phyloP scores from a whole-genome alignment of 1,140 invertebrate species.

The Camponotus vicinus region DNA sequence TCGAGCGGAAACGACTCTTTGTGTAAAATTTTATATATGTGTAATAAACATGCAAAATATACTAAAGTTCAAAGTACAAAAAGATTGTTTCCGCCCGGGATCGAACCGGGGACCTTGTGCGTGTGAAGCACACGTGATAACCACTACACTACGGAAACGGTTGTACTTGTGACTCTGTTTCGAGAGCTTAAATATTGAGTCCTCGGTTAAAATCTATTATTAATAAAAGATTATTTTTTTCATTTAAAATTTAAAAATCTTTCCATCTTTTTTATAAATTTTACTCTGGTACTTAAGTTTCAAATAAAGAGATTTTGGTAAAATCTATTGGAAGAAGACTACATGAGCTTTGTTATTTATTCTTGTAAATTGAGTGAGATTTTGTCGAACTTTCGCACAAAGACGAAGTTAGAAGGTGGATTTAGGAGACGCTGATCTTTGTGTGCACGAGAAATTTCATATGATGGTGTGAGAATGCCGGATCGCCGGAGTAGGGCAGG shows the following conservation, averaged over 20 bases:
- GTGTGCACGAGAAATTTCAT: conserved; percentile 67
- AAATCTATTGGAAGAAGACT: not conserved
- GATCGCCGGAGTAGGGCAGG: conserved; percentile 69
- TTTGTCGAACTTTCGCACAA: conserved; percentile 54
- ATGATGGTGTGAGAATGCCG: conserved; percentile 61
- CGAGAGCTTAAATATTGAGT: not conserved
- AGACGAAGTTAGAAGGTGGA: conserved; percentile 31
- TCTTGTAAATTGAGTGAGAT: conserved; percentile 27
- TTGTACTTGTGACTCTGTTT: not conserved
- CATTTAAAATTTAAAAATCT: not conserved
- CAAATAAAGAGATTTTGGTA: conserved; percentile 18
- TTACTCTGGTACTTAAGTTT: not conserved
- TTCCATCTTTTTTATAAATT: not conserved
- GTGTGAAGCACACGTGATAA: conserved; percentile 74
- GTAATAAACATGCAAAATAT: not conserved
- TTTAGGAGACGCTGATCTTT: conserved; percentile 65
- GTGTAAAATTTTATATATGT: conserved; percentile 31
- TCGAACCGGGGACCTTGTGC: conserved; percentile 72
- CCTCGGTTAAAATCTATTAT: not conserved
- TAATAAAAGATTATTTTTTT: not conserved
- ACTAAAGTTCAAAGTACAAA: not conserved
- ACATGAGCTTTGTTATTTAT: not conserved
- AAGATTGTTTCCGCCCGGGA: conserved; percentile 66
- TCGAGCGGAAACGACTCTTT: conserved; percentile 71
- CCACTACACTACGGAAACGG: conserved; percentile 71